A percentile compares a stretch with the other conserved stretches of the same genome.
These are phyloP conservation scores for Eristalinus sepulchralis DNA, from an alignment of 2,888 invertebrate species.

Conservation along the genomic window DNA sequence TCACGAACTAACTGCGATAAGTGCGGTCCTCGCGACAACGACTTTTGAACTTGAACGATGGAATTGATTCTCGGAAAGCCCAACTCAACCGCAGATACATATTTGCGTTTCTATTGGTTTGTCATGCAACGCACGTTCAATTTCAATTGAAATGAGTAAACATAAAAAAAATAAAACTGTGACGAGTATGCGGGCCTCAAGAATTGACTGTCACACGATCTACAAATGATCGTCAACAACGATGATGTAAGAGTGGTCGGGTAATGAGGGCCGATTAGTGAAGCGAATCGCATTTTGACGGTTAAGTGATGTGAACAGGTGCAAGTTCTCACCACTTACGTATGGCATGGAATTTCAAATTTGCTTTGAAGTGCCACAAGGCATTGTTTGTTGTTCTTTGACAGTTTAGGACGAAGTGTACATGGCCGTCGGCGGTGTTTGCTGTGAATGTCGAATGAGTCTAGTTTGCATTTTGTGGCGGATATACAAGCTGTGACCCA, in stretches of 20 bases:
- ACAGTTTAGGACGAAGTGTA: neutral
- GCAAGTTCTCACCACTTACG: neutral
- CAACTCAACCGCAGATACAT: neutral
- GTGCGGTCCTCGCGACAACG: neutral
- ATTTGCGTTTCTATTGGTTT: neutral
- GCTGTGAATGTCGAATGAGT: neutral
- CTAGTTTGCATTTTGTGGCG: no score
- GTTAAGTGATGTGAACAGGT: neutral
- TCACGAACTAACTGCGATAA: neutral
- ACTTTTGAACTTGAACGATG: constrained; percentile 7
- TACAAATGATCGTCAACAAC: neutral
- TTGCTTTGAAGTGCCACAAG: neutral
- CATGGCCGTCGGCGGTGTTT: neutral
- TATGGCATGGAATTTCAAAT: neutral
- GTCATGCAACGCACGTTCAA: constrained; percentile 3
- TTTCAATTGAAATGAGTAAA: neutral
- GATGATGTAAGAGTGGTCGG: neutral
- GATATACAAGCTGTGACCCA: no score
- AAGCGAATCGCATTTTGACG: neutral
- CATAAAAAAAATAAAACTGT: neutral
- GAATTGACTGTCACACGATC: neutral
- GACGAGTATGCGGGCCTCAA: constrained; percentile 1
- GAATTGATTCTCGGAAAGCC: constrained; percentile 5
- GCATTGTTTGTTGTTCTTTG: neutral
- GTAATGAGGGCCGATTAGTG: neutral